Evolutionary conservation across 2,888 invertebrate species (phyloP), one percentile per base, ranked within the genome.

Genomic region (Phymatocera aterrima): DNA sequence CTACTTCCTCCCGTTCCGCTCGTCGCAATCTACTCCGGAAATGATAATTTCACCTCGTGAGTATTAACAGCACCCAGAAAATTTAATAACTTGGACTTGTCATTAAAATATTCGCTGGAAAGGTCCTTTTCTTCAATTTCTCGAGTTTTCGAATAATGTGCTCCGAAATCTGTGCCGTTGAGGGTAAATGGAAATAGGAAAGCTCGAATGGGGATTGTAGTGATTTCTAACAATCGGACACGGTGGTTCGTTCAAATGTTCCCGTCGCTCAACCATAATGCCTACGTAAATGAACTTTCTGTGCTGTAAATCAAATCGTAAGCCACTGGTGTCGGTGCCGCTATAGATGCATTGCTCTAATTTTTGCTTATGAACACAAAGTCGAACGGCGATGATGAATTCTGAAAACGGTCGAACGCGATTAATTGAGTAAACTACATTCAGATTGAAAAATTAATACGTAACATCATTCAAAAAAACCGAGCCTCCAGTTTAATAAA

Each of bases 11-110:
- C 37, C 8, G 18, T 64, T 37, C 64, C 6, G 18, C 21, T 64
- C 64, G 34, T 64, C 37, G 64, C 34, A 64, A 64, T 64, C 18
- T n/a, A 64, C 64, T 64, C 64, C 37, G 64, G 64, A 64, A 64
- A 64, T 64, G 34, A 64, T 64, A 64, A 64, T 64, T 64, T 21
- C 64, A 64, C 21, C 37, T 64, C 37, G 64, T 37, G 64, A 21
- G 37, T 64, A 64, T 64, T 64, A 64, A 64, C 64, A 37, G 64
- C 64, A 15, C 3, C 64, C 34, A 18, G 64, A 64, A 64, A 64
- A 64, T 64, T 64, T 37, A 37, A 64, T 64, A 64, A 64, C 18
- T 64, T 15, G 64, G 37, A 64, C 37, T 37, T 18, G 37, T 64
- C 64, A 64, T 64, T 64, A 64, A 64, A 64, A 64, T 64, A 64